phyloP scores from a whole-genome alignment of 2,797 vertebrate genomes.

The Chrysocyon brachyurus region DNA sequence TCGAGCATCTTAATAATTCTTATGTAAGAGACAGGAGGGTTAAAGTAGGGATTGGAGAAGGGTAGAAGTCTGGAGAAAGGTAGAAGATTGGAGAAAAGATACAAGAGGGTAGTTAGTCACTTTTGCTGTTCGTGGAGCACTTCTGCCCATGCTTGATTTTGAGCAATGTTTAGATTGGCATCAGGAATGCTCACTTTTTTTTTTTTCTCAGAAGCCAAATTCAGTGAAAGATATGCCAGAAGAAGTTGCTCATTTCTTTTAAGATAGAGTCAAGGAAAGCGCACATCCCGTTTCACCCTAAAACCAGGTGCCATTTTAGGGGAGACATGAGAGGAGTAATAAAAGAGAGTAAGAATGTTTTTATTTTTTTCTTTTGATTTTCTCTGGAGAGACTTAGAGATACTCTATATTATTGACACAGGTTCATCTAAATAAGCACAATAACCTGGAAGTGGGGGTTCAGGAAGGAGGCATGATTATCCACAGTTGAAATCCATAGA shows the following conservation, averaged over 20 bases:
- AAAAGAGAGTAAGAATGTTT: not conserved
- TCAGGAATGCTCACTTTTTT: not conserved
- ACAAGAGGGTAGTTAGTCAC: accelerated
- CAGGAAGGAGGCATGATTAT: not conserved
- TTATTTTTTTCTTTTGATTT: not conserved
- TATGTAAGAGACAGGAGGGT: not conserved
- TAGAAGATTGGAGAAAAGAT: not conserved
- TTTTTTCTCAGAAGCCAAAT: not conserved
- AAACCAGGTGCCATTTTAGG: not conserved
- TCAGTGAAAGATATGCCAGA: not conserved
- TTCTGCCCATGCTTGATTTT: not conserved
- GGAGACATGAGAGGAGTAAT: no score
- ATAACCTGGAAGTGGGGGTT: not conserved
- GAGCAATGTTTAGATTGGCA: not conserved
- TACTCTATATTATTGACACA: not conserved
- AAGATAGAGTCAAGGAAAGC: not conserved
- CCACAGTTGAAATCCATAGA: not conserved
- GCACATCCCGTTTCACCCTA: not conserved
- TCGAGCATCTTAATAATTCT: not conserved
- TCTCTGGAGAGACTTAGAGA: not conserved
- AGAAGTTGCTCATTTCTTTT: not conserved
- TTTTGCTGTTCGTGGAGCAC: no score
- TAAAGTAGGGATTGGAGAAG: not conserved
- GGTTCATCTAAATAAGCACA: not conserved
- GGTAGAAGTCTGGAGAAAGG: no score